A percentile compares a stretch with the other conserved stretches of the same genome.
These are phyloP conservation scores for Montifringilla adamsi DNA, from an alignment of 2,113 vertebrate genomes.

Conservation along the genomic window DNA sequence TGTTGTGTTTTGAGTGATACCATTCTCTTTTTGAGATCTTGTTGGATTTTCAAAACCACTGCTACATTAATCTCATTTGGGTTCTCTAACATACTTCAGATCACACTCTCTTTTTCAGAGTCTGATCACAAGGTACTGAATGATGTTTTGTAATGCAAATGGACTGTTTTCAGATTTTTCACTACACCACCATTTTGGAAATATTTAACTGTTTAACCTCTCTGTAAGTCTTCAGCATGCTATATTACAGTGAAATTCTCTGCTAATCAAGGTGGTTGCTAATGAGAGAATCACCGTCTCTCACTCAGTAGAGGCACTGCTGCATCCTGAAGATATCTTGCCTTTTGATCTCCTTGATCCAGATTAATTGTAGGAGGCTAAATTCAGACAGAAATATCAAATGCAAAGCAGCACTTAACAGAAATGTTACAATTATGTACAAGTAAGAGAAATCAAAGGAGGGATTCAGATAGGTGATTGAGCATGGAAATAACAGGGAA, in stretches of 20 bases:
- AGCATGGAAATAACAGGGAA: neutral
- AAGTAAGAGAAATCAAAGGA: neutral
- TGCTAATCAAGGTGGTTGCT: neutral
- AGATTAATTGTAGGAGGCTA: neutral
- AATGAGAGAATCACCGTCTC: neutral
- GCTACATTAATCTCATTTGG: constrained; percentile 18
- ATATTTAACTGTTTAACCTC: neutral
- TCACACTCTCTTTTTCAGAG: neutral
- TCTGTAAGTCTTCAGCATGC: neutral
- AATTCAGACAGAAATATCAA: neutral
- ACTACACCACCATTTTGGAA: neutral
- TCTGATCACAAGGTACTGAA: neutral
- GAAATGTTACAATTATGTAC: neutral
- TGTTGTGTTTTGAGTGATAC: neutral
- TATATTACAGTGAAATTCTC: neutral
- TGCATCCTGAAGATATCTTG: neutral
- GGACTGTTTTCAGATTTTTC: neutral
- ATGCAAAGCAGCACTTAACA: neutral
- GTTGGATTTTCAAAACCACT: constrained; percentile 36
- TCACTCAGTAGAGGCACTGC: neutral
- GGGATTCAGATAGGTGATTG: neutral
- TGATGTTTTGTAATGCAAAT: neutral
- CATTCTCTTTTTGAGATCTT: constrained; percentile 23
- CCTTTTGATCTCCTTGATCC: neutral
- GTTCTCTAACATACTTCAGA: neutral